Evolutionary conservation across 1,140 invertebrate genomes (phyloP), one percentile per base, ranked within the genome.

Genomic region (Cherax destructor): DNA sequence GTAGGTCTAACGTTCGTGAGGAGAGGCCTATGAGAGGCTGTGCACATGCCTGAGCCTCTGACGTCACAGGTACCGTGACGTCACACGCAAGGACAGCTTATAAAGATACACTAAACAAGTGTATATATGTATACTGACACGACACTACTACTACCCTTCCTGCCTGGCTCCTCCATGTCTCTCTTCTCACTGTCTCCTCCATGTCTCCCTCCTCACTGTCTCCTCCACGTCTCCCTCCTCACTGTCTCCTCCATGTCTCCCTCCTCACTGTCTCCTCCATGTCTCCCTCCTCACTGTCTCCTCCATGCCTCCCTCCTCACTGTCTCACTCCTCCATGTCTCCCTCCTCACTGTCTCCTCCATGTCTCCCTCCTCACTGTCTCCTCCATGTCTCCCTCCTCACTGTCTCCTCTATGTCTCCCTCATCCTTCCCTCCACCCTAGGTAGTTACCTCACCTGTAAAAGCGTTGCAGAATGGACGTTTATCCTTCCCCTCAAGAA

Each of bases 391-490:
- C 21, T 50, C 24, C 47, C 24, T 50, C 24, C 76, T 7, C 49
- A 6, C 30, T 13, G 13, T 41, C 41, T 7, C 30, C 76, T 41
- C n/a, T 4, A n/a, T 41, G n/a, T 4, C 76, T 47, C 76, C 1
- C 49, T 50, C 24, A 7, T 13, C 49, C 52, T 41, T 41, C 49
- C 9, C 79, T 41, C 50, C 9, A 4, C 18, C 79, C 3, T 0
- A 41, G 30, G 30, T 41, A 41, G 30, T 4, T 49, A 24, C 5
- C 88, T 78, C 77, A 91, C 89, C 89, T 79, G 89, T 91, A 56
- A 91, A 91, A 30, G 89, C 89, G 47, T 91, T 91, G 47, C 89
- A 91, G 83, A 91, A 91, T 16, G 89, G 89, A 13, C 89, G 72
- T 50, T 91, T 91, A 18, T 85, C 83, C 50, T 91, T 91, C 3